phyloP scores from a whole-genome alignment of 1,140 invertebrate genomes.

The Scaptomyza hsui region DNA sequence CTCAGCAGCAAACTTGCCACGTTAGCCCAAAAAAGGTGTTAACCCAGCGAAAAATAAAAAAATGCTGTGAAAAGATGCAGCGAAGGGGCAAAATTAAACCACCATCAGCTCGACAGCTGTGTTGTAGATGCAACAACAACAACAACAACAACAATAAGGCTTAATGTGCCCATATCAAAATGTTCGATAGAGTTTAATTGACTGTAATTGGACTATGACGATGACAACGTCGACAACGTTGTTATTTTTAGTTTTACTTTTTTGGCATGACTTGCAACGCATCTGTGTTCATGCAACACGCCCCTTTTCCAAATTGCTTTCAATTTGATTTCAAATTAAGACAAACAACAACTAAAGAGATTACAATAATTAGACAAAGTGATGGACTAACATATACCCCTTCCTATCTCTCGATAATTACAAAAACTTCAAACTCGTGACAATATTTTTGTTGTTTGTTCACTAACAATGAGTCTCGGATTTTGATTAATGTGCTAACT shows the following conservation, averaged over 20 bases:
- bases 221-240: slow-evolving; percentile 19
- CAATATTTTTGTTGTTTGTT: slow-evolving; percentile 3
- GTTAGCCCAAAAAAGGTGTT: slow-evolving; percentile 56
- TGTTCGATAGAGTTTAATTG: slow-evolving; percentile 69
- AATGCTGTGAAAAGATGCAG: slow-evolving; percentile 13
- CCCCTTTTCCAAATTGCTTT: slow-evolving; percentile 29
- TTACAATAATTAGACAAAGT: slow-evolving; percentile 24
- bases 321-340: slow-evolving; percentile 74
- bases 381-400: neutral
- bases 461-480: neutral
- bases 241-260: slow-evolving; percentile 9
- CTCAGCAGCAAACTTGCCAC: neutral
- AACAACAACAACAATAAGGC: too few species aligned
- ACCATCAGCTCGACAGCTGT: slow-evolving; percentile 13
- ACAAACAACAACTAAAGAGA: slow-evolving; percentile 31
- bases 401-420: too few species aligned
- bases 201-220: slow-evolving; percentile 69
- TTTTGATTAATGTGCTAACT: slow-evolving; percentile 32
- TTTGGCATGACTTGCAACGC: slow-evolving; percentile 7
- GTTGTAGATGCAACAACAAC: slow-evolving; percentile 31
- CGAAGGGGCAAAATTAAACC: too few species aligned
- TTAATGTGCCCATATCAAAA: slow-evolving; percentile 40
- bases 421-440: slow-evolving; percentile 6
- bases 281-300: slow-evolving; percentile 11
- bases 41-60: neutral